Conservation (phyloP, 2,797 vertebrate genomes). For the Chaetodon trifasciatus region DNA sequence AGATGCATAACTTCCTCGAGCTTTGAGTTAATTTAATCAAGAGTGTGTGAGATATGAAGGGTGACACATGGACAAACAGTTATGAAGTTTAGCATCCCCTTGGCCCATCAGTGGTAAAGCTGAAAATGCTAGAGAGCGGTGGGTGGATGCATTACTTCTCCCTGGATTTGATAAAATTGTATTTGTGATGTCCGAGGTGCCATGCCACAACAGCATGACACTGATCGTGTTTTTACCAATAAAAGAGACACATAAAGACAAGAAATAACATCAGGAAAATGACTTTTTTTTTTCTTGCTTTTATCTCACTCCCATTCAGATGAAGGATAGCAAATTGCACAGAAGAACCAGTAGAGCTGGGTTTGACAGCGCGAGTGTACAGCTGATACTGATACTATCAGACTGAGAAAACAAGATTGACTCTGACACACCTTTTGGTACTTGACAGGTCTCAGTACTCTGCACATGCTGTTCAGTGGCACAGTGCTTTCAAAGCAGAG, state of each 20-base stretch:
- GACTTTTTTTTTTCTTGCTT: not conserved
- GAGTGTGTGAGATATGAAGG: not conserved
- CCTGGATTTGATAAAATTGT: not conserved
- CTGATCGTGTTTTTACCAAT: not conserved
- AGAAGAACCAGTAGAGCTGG: not conserved
- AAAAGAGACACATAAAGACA: not conserved
- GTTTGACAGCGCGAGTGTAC: not conserved
- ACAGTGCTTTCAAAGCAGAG: no score
- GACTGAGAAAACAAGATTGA: not conserved
- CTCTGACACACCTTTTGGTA: not conserved
- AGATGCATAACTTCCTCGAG: not conserved
- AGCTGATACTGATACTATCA: not conserved
- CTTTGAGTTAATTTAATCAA: conserved; percentile 6
- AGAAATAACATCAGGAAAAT: not conserved
- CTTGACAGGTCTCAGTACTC: not conserved
- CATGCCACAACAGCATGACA: not conserved
- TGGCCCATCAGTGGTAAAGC: not conserved
- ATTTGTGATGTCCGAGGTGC: not conserved
- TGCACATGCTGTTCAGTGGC: not conserved
- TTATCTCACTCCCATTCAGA: not conserved
- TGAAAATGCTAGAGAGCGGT: not conserved
- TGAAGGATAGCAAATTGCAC: not conserved
- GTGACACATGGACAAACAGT: conserved; percentile 6
- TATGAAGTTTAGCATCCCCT: not conserved
- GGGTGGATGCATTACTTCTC: not conserved